Evolutionary conservation across 1,140 invertebrate genomes (phyloP), one percentile per base, ranked within the genome.

Genomic region (Neoseiulus cucumeris): DNA sequence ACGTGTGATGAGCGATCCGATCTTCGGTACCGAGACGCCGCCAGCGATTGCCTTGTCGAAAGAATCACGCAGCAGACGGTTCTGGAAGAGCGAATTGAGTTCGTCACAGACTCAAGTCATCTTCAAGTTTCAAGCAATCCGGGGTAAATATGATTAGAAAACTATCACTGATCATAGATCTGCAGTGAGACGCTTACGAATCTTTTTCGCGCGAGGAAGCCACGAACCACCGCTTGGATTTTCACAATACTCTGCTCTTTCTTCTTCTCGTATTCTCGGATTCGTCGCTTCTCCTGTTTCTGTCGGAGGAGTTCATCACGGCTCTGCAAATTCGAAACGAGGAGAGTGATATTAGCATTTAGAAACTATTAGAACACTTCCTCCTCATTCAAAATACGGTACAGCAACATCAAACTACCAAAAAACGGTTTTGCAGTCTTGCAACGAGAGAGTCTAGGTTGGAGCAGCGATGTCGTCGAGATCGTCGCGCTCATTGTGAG

Each of bases 211-310:
- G 78, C 78, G 17, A 85, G 74, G 70, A 84, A 89, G 68, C 87
- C 85, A 68, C 89, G 78, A n/a, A 84, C 81, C 74, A 82, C 83
- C 1, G 86, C 83, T 73, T 90, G 87, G 65, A 91, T 85, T 74
- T 82, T 84, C 70, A 85, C 76, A 30, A 85, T 80, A 72, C 85
- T 84, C 66, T 82, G 25, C 12, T 59, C 51, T 25, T 59, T 59
- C 33, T 25, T 59, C 25, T 33, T 25, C 33, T 59, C 51, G 14
- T 18, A 59, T 59, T 59, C 51, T 14, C 51, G 51, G 33, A 25
- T 12, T 20, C 33, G 25, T 1, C 51, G 51, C 51, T 25, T 33
- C 33, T 59, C 51, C 22, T 59, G 51, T 59, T 59, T 59, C 9
- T 59, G 51, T 17, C 51, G 51, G 33, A 59, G 42, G 68, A 71